These are phyloP conservation scores for Scopus umbretta DNA, from an alignment of 2,113 vertebrate species.

Conservation along the genomic window DNA sequence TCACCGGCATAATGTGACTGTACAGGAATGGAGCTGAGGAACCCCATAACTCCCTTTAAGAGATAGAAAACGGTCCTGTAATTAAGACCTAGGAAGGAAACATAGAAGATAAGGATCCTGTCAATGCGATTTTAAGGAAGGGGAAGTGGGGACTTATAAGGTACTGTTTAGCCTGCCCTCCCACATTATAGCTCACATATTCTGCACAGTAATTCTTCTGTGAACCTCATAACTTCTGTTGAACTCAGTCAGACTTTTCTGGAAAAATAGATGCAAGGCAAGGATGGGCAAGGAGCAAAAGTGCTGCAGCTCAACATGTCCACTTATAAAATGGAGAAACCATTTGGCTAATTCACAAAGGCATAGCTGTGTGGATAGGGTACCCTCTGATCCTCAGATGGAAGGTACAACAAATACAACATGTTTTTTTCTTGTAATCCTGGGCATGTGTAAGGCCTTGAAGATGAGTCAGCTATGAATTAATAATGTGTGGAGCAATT, in stretches of 20 bases:
- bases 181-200: not conserved
- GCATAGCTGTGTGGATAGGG: not conserved
- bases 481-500: constrained; percentile 1
- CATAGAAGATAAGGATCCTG: not conserved
- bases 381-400: not conserved
- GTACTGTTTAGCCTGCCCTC: not conserved
- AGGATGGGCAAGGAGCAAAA: not conserved
- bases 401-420: not conserved
- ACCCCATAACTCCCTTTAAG: not conserved
- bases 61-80: not conserved
- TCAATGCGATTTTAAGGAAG: not conserved
- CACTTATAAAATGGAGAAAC: not conserved
- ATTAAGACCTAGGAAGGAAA: not conserved
- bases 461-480: not conserved
- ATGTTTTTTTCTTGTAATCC: not conserved
- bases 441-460: not conserved
- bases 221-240: not conserved
- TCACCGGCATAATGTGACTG: not conserved
- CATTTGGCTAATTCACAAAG: not conserved
- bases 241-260: not conserved
- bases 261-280: not conserved
- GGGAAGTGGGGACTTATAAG: not conserved
- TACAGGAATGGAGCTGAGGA: not conserved
- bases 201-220: not conserved
- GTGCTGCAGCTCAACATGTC: not conserved